Evolutionary conservation across 1,140 invertebrate species (phyloP), one percentile per base, ranked within the genome.

Genomic region (Zaprionus inermis): DNA sequence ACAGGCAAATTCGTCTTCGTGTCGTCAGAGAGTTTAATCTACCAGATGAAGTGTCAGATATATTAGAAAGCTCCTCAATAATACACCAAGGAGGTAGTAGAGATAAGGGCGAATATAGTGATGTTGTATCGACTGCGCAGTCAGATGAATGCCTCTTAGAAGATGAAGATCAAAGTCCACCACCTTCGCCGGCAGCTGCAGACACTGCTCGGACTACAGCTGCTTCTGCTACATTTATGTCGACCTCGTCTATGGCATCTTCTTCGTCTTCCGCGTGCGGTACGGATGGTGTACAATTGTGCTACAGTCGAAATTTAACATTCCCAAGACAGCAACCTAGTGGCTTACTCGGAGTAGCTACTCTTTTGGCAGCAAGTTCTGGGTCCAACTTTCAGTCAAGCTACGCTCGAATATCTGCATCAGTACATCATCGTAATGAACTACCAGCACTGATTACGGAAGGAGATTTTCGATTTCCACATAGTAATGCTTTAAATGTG

Each of bases 21-120:
- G 97, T 98, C 1, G 98, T 98, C 0, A 94, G 98, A 36, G 98
- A 99, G 92, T 98, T 98, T 92, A 98, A 98, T 90, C 94, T 98
- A 41, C 98, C 98, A 0, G 98, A 99, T 92, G 94, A 96, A 9
- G 97, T 98, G 11, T 96, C 97, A 0, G 96, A 98, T 92, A 94
- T 97, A 49, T 92, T 98, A 30, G 96, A 97, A 86, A 93, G 58
- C 77, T 92, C 91, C 44, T 76, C 91, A 3, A 63, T 89, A 30
- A 61, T 73, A 20, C 90, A 76, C 32, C 74, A 79, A 52, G 61
- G 63, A 6, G 12, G 52, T n/a, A 51, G 22, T 38, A 49, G 44
- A 14, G 72, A 54, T 9, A 49, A n/a, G 5, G 81, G 79, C 16
- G 81, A 81, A 18, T 64, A 52, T 30, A 61, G 54, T 4, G 58